A percentile compares a stretch with the other conserved stretches of the same genome.
Evolutionary conservation across 1,140 invertebrate genomes (phyloP).

Genomic region (Rhyacophila brunnea): DNA sequence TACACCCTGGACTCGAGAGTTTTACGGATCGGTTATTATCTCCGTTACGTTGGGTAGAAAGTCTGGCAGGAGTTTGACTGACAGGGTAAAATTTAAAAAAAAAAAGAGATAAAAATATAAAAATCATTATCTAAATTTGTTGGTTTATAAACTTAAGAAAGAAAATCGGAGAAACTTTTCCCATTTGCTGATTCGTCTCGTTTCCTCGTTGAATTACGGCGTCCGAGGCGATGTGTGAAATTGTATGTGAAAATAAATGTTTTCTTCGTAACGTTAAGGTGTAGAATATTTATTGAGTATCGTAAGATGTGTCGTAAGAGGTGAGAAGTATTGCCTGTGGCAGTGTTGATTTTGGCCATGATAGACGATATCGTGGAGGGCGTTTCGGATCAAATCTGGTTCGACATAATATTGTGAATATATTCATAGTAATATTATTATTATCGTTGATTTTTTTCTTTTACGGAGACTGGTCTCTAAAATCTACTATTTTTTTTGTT

Average conservation of each 20-base stretch:
- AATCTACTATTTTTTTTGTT: neutral
- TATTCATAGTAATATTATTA: too few relatives aligned
- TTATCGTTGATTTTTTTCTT: neutral
- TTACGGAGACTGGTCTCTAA: neutral
- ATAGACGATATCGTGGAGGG: neutral
- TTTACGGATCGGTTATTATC: too few relatives aligned
- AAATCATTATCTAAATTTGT: constrained; percentile 6
- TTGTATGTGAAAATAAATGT: constrained; percentile 26
- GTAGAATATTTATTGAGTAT: constrained; percentile 17
- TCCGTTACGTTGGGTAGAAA: neutral
- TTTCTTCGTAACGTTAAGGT: constrained; percentile 25
- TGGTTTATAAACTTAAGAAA: constrained; percentile 16
- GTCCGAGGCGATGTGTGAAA: constrained; percentile 12
- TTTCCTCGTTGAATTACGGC: constrained; percentile 12
- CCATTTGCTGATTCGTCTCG: constrained; percentile 14
- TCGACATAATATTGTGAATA: too few relatives aligned
- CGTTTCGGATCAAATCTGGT: too few relatives aligned
- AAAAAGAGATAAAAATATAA: constrained; percentile 6
- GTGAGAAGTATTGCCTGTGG: constrained; percentile 16
- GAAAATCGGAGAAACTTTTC: constrained; percentile 13
- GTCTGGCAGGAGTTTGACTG: constrained; percentile 20
- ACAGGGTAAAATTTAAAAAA: constrained; percentile 18
- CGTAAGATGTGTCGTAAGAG: constrained; percentile 12
- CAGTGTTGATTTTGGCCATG: constrained; percentile 8
- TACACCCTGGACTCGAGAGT: too few relatives aligned